A percentile compares a stretch with the other conserved stretches of the same genome.
phyloP scores from a whole-genome alignment of 1,140 invertebrate genomes.

The Bemisia tabaci region DNA sequence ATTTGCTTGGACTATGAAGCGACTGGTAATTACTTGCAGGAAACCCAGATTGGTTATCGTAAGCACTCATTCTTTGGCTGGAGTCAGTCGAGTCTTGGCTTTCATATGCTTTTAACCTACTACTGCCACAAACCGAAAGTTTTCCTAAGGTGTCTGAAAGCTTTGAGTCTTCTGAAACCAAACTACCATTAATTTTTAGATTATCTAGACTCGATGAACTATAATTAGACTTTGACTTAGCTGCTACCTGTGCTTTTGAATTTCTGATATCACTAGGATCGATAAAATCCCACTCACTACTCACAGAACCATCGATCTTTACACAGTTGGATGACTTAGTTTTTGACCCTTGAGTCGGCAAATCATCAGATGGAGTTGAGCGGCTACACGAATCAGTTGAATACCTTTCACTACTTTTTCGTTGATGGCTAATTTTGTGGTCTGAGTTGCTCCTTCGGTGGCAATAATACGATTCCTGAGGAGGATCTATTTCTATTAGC shows the following conservation, averaged over 20 bases:
- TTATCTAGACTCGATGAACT: neutral
- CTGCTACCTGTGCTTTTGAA: neutral
- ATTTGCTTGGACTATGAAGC: neutral
- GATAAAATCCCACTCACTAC: neutral
- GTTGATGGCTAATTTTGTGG: constrained; percentile 9
- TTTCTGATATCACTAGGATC: neutral
- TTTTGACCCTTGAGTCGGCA: neutral
- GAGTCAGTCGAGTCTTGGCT: neutral
- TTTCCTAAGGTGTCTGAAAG: neutral
- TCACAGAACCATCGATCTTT: neutral
- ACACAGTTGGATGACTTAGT: neutral
- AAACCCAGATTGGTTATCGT: neutral
- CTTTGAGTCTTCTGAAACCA: neutral
- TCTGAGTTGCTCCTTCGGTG: constrained; percentile 15
- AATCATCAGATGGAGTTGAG: constrained; percentile 14
- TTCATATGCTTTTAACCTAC: neutral
- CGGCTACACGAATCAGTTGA: constrained; percentile 11
- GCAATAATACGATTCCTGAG: constrained; percentile 6
- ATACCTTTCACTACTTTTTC: constrained; percentile 12
- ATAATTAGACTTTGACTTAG: neutral
- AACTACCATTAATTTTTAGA: neutral
- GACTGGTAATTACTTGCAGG: neutral
- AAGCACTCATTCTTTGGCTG: neutral
- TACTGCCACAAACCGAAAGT: neutral
- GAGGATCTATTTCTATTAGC: constrained; percentile 50